Evolutionary conservation across 2,797 vertebrate genomes (phyloP).

Genomic region (Onychomys torridus): DNA sequence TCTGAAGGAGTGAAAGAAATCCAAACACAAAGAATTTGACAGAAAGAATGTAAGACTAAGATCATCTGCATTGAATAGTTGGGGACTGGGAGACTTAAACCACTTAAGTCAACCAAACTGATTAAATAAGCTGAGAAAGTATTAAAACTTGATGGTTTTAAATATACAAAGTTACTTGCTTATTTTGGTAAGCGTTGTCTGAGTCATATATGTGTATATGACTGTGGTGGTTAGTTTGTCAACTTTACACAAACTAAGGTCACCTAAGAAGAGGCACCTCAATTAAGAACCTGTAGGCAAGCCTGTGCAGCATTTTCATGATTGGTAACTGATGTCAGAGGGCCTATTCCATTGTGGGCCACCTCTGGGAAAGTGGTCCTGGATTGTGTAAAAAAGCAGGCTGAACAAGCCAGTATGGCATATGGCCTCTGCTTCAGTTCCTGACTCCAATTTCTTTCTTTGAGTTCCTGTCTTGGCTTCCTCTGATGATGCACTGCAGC

Average conservation of each 20-base stretch:
- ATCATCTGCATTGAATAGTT: conserved; percentile 30
- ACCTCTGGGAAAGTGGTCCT: not conserved
- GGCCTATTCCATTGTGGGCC: not conserved
- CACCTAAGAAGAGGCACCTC: not conserved
- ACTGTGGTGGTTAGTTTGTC: not conserved
- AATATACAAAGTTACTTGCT: not conserved
- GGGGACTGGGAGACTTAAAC: conserved; percentile 31
- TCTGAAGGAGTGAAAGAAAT: conserved; percentile 39
- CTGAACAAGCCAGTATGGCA: not conserved
- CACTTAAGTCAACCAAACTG: not conserved
- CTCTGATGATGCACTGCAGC: not conserved
- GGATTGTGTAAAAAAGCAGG: no score
- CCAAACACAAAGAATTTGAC: conserved; percentile 36
- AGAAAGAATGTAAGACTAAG: conserved; percentile 40
- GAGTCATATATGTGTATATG: not conserved
- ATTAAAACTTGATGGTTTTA: not conserved
- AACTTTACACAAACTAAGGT: not conserved
- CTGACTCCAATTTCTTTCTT: not conserved
- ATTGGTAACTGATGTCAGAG: not conserved
- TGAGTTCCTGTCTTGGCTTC: not conserved
- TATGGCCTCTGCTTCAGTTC: not conserved
- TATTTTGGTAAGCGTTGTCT: conserved; percentile 24
- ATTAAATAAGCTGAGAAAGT: not conserved
- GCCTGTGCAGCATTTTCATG: not conserved
- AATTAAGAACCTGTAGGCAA: not conserved